These are phyloP conservation scores for Synergus itoensis DNA, from an alignment of 2,888 invertebrate species.

Conservation along the genomic window DNA sequence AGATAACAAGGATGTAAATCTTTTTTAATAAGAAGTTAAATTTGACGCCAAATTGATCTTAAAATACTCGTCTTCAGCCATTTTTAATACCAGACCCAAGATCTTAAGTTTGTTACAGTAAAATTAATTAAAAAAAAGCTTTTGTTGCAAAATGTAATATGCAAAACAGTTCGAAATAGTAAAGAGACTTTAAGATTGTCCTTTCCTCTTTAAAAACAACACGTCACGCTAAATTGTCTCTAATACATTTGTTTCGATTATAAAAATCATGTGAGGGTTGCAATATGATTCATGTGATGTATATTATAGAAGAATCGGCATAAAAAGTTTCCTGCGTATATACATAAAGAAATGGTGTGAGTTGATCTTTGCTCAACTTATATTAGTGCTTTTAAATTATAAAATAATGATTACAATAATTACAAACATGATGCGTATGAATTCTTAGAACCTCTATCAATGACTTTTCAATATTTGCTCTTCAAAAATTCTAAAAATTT, in stretches of 20 bases:
- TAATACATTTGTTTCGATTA: not conserved
- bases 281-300: not conserved
- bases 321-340: too few species aligned
- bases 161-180: not conserved
- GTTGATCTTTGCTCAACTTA: not conserved
- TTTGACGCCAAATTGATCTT: not conserved
- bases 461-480: not conserved
- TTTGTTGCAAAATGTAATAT: too few species aligned
- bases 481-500: not conserved
- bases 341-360: too few species aligned
- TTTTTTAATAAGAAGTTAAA: not conserved
- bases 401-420: not conserved
- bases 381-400: not conserved
- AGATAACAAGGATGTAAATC: conserved; percentile 39
- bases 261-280: not conserved
- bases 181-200: not conserved
- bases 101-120: not conserved
- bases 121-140: not conserved
- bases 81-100: not conserved
- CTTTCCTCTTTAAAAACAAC: not conserved
- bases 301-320: not conserved
- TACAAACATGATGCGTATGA: too few species aligned
- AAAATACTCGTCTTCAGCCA: not conserved
- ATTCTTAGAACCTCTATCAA: not conserved
- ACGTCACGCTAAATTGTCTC: not conserved